Evolutionary conservation across 2,888 invertebrate species (phyloP).

Genomic region (Sinohyriopsis cumingii): DNA sequence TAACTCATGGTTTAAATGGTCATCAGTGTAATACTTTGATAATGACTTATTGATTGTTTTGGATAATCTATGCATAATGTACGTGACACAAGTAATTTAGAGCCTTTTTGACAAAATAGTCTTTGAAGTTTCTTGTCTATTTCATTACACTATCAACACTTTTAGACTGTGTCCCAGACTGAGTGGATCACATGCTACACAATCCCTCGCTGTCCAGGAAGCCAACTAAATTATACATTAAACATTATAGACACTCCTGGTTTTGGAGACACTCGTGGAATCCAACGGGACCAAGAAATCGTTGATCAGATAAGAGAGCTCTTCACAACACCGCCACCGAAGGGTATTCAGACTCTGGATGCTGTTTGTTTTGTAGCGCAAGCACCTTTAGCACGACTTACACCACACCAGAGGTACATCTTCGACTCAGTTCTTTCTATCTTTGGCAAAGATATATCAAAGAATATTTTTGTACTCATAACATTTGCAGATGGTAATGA

Average conservation of each 20-base stretch:
- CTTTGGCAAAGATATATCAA: slow-evolving; percentile 32
- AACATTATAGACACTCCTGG: slow-evolving; percentile 40
- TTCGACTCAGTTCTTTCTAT: slow-evolving; percentile 27
- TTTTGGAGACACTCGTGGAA: slow-evolving; percentile 35
- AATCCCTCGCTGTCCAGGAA: slow-evolving; percentile 13
- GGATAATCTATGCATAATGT: too few species aligned
- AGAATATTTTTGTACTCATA: slow-evolving; percentile 30
- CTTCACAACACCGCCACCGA: slow-evolving; percentile 16
- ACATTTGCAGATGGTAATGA: slow-evolving; percentile 34
- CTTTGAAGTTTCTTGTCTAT: too few species aligned
- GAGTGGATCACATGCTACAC: slow-evolving; percentile 40
- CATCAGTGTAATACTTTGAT: too few species aligned
- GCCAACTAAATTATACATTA: slow-evolving; percentile 19
- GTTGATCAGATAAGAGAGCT: slow-evolving; percentile 31
- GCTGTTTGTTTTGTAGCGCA: slow-evolving; percentile 33
- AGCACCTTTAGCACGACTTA: slow-evolving; percentile 27
- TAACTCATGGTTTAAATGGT: too few species aligned
- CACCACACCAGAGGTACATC: slow-evolving; percentile 29
- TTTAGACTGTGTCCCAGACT: slow-evolving; percentile 33
- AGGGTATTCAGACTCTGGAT: slow-evolving; percentile 25
- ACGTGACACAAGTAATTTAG: too few species aligned
- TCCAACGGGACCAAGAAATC: slow-evolving; percentile 27
- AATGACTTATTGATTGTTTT: too few species aligned
- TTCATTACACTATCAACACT: slow-evolving; percentile 25
- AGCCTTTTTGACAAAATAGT: too few species aligned